Base-by-base conservation (phyloP, 2,888 invertebrate species). In the Ectropis crepuscularia region DNA sequence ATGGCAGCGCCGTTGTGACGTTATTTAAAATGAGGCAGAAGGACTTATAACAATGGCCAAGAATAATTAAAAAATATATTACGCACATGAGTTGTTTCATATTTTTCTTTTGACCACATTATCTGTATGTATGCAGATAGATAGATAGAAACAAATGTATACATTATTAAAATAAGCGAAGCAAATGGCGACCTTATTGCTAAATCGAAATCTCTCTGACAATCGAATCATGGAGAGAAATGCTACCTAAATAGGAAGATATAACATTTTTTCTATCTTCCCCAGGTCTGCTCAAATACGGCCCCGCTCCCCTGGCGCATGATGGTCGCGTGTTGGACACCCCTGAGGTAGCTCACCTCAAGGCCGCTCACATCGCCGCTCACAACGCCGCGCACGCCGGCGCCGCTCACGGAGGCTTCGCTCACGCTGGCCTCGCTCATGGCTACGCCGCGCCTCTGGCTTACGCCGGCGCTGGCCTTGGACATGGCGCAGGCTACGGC, bases 331-430 rank as follows among this genome's bases (percentile, higher is more conserved):
- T 92, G 61, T 72, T 92, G 4, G 93, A 93, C 85, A 93, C 93
- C 37, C 92, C 93, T 67, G 94, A 94, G 86, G 93, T 93, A 0
- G 93, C 94, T 16, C 93, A 94, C 75, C 93, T 94, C 65, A 94
- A 94, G 83, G 90, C 93, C 41, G 93, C 93, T 45, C 94, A 94
- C 81, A 80, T 90, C 73, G 88, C 91, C 58, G 93, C 94, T 39
- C 93, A 90, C 82, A 83, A 86, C 46, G 85, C 84, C 46, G 91
- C 89, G 0, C 84, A 88, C 78, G 85, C 80, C 38, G 78, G 67
- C 62, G 88, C 85, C 9, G 78, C 80, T 11, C 83, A 83, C 67
- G 79, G 74, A 55, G 75, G 72, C 45, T 77, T 71, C 74, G 81
- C 78, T 43, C 75, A 74, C 68, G 84, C 74, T 70, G n/a, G 76